Evolutionary conservation across 2,888 invertebrate genomes (phyloP).

Genomic region (Drosophila recens): DNA sequence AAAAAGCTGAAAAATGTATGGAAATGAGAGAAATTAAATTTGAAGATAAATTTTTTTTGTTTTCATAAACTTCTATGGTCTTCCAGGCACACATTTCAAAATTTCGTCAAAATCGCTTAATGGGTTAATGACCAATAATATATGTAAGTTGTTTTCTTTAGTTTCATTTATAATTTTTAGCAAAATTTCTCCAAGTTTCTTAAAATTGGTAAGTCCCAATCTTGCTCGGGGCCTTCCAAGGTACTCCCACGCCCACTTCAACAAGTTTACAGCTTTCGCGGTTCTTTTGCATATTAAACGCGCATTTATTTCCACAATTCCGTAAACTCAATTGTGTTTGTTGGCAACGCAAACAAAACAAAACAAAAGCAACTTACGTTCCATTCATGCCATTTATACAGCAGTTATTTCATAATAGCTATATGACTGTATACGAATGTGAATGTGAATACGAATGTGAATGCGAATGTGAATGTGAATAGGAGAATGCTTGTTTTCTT

Average conservation of each 20-base stretch:
- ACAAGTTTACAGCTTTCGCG: slow-evolving; percentile 3
- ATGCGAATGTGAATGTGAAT: neutral
- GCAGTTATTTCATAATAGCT: slow-evolving; percentile 41
- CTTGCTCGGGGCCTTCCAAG: neutral
- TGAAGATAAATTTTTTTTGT: no score
- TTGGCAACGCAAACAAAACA: slow-evolving; percentile 41
- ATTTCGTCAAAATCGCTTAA: no score
- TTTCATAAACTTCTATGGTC: no score
- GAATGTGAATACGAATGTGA: slow-evolving; percentile 1
- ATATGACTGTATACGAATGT: slow-evolving; percentile 13
- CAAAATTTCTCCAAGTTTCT: neutral
- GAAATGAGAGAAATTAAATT: no score
- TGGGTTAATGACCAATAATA: no score
- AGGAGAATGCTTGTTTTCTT: neutral
- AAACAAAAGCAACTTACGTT: slow-evolving; percentile 26
- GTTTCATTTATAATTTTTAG: neutral
- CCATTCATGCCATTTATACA: slow-evolving; percentile 26
- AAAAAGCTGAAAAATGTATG: neutral
- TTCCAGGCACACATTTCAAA: no score
- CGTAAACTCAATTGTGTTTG: slow-evolving; percentile 55
- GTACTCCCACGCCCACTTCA: neutral
- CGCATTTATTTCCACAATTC: slow-evolving; percentile 55
- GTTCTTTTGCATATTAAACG: slow-evolving; percentile 58
- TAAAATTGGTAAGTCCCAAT: slow-evolving; percentile 5
- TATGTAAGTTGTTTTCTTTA: no score